Conservation (phyloP, 2,113 vertebrate species). For the Phalacrocorax pelagicus region DNA sequence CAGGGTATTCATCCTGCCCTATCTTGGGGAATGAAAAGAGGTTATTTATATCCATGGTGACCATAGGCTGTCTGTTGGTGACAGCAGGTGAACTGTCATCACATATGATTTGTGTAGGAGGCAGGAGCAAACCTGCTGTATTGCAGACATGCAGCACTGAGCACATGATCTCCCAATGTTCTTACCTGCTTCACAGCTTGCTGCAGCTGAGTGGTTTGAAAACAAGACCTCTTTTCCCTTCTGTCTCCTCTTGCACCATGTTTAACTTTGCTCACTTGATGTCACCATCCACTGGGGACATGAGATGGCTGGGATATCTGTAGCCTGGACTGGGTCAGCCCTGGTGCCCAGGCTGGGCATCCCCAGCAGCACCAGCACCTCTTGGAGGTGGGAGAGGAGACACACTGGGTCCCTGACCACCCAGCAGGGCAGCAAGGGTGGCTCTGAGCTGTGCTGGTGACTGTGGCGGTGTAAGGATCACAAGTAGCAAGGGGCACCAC, state of each 20-base stretch:
- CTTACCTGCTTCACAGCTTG: not conserved
- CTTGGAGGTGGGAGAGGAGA: not conserved
- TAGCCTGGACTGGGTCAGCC: not conserved
- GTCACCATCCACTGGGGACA: rapidly evolving
- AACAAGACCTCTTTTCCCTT: not conserved
- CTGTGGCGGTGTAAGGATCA: not conserved
- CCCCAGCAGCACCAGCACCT: not conserved
- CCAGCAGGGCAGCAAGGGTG: not conserved
- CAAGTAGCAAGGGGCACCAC: not conserved
- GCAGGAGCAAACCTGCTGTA: not conserved
- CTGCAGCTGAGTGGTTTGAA: not conserved
- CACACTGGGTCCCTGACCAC: not conserved
- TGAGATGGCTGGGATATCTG: not conserved
- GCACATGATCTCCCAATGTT: not conserved
- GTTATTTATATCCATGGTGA: not conserved
- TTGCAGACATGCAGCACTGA: not conserved
- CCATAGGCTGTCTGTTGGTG: not conserved
- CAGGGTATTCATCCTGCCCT: not conserved
- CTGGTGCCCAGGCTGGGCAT: no score
- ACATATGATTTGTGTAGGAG: not conserved
- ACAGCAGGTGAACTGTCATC: not conserved
- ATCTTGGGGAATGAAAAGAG: not conserved
- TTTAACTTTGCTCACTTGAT: not conserved
- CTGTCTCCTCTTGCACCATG: not conserved
- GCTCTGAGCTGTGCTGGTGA: not conserved